Evolutionary conservation across 2,797 vertebrate genomes (phyloP), one percentile per base, ranked within the genome.

Genomic region (Coranthus polyacanthus): DNA sequence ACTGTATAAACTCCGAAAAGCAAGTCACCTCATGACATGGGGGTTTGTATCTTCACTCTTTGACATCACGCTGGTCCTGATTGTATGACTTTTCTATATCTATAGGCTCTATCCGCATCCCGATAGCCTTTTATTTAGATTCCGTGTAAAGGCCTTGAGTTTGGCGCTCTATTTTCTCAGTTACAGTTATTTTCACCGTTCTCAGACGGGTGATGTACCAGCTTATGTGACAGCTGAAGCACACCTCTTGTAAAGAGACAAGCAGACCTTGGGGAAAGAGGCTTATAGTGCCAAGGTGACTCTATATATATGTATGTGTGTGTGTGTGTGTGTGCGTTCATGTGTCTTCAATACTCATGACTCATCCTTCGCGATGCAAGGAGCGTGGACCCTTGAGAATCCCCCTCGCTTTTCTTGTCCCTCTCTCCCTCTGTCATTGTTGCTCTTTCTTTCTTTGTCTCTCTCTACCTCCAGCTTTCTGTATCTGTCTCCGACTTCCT

Each of bases 351-450:
- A 34, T 56, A 37, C 42, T 75, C 50, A 66, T 81, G 70, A 78
- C 64, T 81, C 75, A 78, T 78, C 44, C 68, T 61, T 78, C 75
- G 64, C 69, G 60, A 68, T 75, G 68, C 84, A 80, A 38, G 34
- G 11, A 59, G 55, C 55, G 12, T 52, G 34, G 53, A 79, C 60
- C 73, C 80, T 38, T 52, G 75, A 71, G 61, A 66, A 42, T 15
- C 34, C 7, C 32, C 26, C 15, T 2, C 12, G 4, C 16, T 4
- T 37, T 26, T 26, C 13, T 2, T 52, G 1, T 53, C 18, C 44
- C 11, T 10, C 12, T 50, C 45, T 49, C 11, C 61, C 26, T 47
- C 4, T 32, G 20, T 12, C 34, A 47, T 50, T 54, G 5, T 58
- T 36, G 12, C 41, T 18, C 52, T 57, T 37, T 67, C n/a, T 49